Percentiles rank a stretch among this genome's conserved stretches.
Evolutionary conservation across 1,140 invertebrate species (phyloP).

Genomic region (Eupristina koningsbergeri): DNA sequence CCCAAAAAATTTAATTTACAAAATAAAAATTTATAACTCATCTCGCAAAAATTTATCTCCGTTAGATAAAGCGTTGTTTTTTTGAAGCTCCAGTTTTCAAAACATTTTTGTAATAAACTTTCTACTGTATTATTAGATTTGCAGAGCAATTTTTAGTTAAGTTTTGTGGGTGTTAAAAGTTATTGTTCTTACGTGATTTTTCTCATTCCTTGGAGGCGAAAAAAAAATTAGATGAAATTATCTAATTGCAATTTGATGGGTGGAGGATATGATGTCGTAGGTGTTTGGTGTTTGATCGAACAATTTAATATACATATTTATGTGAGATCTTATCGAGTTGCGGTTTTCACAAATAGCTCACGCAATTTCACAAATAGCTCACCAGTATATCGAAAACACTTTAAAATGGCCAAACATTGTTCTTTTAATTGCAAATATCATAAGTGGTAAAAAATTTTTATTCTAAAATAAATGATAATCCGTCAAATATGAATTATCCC

Average conservation of each 20-base stretch:
- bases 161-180: not conserved
- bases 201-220: not conserved
- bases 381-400: no score
- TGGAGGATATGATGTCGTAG: no score
- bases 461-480: no score
- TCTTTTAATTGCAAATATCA: no score
- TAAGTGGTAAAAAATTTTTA: no score
- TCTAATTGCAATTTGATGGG: not conserved
- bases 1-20: not conserved
- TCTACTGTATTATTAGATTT: not conserved
- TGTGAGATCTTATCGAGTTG: not conserved
- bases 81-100: not conserved
- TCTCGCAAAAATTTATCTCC: not conserved
- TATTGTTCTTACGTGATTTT: not conserved
- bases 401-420: no score
- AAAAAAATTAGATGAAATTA: not conserved
- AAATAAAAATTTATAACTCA: not conserved
- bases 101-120: not conserved
- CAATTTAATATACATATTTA: not conserved
- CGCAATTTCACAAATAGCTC: no score
- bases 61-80: not conserved
- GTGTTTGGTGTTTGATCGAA: not conserved
- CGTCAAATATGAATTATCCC: no score
- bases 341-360: not conserved
- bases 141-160: not conserved